Base-by-base conservation (phyloP, 2,113 vertebrate species). In the Rhinogobius similis region DNA sequence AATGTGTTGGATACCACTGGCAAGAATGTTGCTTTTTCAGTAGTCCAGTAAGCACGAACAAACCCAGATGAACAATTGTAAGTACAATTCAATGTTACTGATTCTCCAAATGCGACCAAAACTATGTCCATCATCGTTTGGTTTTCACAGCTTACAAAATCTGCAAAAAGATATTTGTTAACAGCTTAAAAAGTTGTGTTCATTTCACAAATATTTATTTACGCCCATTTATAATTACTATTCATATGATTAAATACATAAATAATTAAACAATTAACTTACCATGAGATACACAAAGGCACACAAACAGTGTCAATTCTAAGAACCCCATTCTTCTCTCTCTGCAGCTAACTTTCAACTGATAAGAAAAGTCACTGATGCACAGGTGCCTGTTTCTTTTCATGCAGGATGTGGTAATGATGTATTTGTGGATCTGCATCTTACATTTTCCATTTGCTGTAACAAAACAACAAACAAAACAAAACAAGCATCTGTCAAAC, bases 31-130 rank as follows among this genome's bases (percentile, higher is more conserved):
- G 5, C 3, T 23, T 67, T 11, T 78, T 65, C 0, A 39, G 32
- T 0, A 50, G 5, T 76, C 93, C 93, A 94, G 13, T 65, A 62
- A 9, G 83, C 90, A 9, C 81, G 89, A 16, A 90, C 62, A 74
- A 93, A 94, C 56, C 81, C 92, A 65, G 12, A 9, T n/a, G 91
- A 90, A 74, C 91, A 93, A 66, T 92, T 87, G 73, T 88, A 93
- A 36, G 75, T 87, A 81, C 93, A 94, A 68, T 79, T 87, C 62
- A 94, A 65, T 5, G 56, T 83, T 13, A 89, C 8, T 10, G 78
- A 48, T 10, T 83, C 62, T 0, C 88, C 86, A 14, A 93, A 48
- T 0, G 36, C 76, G 12, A 81, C 88, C 32, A 61, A 29, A 44
- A 86, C 9, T 2, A 50, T 10, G 1, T 90, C 76, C 29, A 36